Percentiles rank a stretch among this genome's conserved stretches.
These are phyloP conservation scores for Enteromius mattozi DNA, from an alignment of 2,797 vertebrate species.

Conservation along the genomic window DNA sequence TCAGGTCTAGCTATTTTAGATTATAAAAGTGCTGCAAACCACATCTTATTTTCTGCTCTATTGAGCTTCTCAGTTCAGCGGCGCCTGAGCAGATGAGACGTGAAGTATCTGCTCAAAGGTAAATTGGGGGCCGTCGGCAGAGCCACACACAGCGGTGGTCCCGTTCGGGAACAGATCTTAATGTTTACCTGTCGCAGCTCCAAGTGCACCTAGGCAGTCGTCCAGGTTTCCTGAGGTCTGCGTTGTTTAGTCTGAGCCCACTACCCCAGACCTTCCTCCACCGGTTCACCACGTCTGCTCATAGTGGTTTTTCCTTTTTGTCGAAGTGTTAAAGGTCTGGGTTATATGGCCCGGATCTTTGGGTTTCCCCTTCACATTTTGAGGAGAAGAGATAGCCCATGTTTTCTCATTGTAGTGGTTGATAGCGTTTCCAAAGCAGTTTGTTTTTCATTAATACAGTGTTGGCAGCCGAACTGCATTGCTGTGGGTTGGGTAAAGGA, in stretches of 20 bases:
- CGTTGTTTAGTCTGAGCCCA: slow-evolving; percentile 58
- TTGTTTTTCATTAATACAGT: neutral
- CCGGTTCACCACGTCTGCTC: slow-evolving; percentile 9
- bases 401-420: neutral
- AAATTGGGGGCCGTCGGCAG: neutral
- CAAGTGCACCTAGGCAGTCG: slow-evolving; percentile 36
- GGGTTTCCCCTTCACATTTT: slow-evolving; percentile 22
- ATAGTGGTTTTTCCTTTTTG: slow-evolving; percentile 29
- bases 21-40: neutral
- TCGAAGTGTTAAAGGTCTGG: slow-evolving; percentile 36
- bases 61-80: slow-evolving; percentile 29
- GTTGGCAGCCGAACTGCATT: neutral
- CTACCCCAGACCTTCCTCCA: slow-evolving; percentile 40
- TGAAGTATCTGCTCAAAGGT: neutral
- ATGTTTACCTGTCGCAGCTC: slow-evolving; percentile 50
- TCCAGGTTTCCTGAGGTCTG: slow-evolving; percentile 48
- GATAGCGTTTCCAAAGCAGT: neutral
- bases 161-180: slow-evolving; percentile 7
- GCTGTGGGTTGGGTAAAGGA: neutral
- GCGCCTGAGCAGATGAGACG: neutral
- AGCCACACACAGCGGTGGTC: slow-evolving; percentile 41
- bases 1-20: neutral
- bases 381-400: neutral
- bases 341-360: slow-evolving; percentile 31
- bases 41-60: neutral